These are phyloP conservation scores for Rhinoderma darwinii DNA, from an alignment of 2,113 vertebrate species.

Conservation along the genomic window DNA sequence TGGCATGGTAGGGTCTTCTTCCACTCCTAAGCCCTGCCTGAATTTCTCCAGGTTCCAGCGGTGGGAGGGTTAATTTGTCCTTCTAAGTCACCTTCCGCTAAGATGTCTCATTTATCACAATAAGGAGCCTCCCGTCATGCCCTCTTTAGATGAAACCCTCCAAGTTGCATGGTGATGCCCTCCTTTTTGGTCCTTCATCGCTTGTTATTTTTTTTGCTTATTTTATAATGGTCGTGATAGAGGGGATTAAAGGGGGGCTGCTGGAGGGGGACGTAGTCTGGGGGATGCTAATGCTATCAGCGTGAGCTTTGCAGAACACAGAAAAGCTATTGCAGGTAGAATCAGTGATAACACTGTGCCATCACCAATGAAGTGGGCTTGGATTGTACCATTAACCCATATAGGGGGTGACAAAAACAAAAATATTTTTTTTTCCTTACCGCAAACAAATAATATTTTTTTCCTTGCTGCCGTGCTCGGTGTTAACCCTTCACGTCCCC, in stretches of 20 bases:
- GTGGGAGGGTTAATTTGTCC: slow-evolving; percentile 46
- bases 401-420: background rate
- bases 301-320: slow-evolving; percentile 27
- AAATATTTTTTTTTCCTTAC: background rate
- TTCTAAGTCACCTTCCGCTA: slow-evolving; percentile 40
- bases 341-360: slow-evolving; percentile 42
- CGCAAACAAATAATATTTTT: background rate
- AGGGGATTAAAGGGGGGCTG: slow-evolving; percentile 29
- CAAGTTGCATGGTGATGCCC: background rate
- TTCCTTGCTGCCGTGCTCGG: background rate
- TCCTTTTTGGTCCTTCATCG: background rate
- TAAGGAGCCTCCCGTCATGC: slow-evolving; percentile 2
- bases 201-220: background rate
- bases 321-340: slow-evolving; percentile 50
- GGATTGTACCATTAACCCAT: slow-evolving; percentile 41
- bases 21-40: background rate
- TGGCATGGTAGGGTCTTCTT: background rate
- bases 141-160: background rate
- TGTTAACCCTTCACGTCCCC: background rate
- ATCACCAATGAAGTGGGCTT: slow-evolving; percentile 54
- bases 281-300: slow-evolving; percentile 29
- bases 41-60: background rate
- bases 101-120: slow-evolving; percentile 22
- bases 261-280: slow-evolving; percentile 12
- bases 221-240: background rate